Conservation (phyloP, 2,888 invertebrate species). For the Eucera pruinosa region DNA sequence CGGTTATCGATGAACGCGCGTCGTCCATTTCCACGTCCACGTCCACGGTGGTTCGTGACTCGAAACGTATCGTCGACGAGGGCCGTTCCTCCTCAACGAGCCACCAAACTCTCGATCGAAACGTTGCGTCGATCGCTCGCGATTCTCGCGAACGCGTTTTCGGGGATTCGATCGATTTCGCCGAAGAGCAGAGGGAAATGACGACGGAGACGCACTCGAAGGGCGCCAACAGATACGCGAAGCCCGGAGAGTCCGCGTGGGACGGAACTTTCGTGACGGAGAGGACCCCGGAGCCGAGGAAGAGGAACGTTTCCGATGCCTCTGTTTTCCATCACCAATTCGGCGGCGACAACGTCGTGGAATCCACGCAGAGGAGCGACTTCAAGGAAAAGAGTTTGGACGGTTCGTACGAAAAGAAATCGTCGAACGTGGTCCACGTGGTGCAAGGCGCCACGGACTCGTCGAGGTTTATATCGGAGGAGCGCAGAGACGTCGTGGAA, state of each 20-base stretch:
- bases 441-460: conserved; percentile 63
- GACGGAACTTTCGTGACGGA: conserved; percentile 85
- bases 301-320: conserved; percentile 57
- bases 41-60: conserved; percentile 37
- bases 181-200: conserved; percentile 15
- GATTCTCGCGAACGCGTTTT: background rate
- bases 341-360: conserved; percentile 57
- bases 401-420: conserved; percentile 65
- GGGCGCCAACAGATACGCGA: conserved; percentile 68
- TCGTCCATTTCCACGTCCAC: conserved; percentile 54
- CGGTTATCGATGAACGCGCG: conserved; percentile 42
- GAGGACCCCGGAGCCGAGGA: conserved; percentile 69
- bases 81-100: conserved; percentile 13
- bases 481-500: conserved; percentile 48
- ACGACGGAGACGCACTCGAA: conserved; percentile 8
- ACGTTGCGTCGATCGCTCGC: background rate
- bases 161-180: conserved; percentile 38
- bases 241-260: conserved; percentile 84
- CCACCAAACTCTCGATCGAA: conserved; percentile 12
- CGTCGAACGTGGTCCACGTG: conserved; percentile 61
- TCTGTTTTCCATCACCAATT: conserved; percentile 53
- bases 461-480: conserved; percentile 66
- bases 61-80: conserved; percentile 46
- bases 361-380: conserved; percentile 63
- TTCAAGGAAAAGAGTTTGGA: conserved; percentile 63